phyloP scores from a whole-genome alignment of 2,888 invertebrate genomes.

The Drosophila engyochracea region DNA sequence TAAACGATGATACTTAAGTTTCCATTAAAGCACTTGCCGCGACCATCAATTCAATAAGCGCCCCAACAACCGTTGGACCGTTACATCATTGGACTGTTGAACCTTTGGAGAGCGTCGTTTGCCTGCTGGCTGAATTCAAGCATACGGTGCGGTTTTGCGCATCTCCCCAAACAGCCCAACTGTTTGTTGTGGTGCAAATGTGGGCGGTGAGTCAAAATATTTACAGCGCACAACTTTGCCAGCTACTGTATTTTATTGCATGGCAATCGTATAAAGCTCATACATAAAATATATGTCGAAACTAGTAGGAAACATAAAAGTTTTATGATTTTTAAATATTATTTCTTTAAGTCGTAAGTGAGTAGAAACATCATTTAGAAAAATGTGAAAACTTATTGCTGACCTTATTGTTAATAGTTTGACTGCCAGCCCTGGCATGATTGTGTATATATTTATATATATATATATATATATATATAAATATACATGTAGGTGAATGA shows the following conservation, averaged over 20 bases:
- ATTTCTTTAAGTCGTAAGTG: conserved; percentile 6
- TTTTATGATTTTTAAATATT: conserved; percentile 7
- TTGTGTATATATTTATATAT: neutral
- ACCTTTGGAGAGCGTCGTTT: conserved; percentile 51
- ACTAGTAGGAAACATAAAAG: conserved; percentile 5
- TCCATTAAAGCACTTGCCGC: conserved; percentile 79
- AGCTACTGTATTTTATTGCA: conserved; percentile 54
- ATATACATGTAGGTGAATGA: conserved; percentile 1
- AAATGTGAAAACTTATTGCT: neutral
- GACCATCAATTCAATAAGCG: conserved; percentile 78
- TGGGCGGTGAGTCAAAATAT: conserved; percentile 58
- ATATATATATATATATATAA: conserved; percentile 8
- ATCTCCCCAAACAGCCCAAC: conserved; percentile 8
- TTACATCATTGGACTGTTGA: conserved; percentile 12
- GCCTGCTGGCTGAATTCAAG: conserved; percentile 57
- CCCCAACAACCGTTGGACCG: conserved; percentile 22
- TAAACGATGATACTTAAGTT: conserved; percentile 82
- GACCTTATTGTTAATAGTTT: neutral
- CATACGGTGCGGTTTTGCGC: conserved; percentile 63
- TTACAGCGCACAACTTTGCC: conserved; percentile 67
- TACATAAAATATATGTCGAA: conserved; percentile 26
- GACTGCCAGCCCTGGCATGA: conserved; percentile 13
- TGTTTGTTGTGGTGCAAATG: conserved; percentile 18
- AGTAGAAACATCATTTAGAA: neutral
- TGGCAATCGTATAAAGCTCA: conserved; percentile 21